These are phyloP conservation scores for Tenthredo mesomela DNA, from an alignment of 2,888 invertebrate species.

Conservation along the genomic window DNA sequence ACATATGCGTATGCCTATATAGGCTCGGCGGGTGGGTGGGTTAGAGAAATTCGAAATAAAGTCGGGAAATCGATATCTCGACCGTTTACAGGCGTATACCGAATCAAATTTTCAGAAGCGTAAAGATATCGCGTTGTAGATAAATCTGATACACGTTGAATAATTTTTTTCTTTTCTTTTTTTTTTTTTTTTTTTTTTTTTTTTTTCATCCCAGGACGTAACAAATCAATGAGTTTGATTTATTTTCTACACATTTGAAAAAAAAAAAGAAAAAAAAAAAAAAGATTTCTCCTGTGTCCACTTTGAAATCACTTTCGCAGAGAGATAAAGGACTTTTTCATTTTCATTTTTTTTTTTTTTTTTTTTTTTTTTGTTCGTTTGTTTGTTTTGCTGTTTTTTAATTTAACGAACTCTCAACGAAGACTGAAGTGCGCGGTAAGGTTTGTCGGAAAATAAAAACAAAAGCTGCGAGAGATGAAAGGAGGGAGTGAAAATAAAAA, in stretches of 20 bases:
- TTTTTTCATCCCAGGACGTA: background rate
- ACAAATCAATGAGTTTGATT: background rate
- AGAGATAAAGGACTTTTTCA: background rate
- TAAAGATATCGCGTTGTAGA: background rate
- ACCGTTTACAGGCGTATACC: background rate
- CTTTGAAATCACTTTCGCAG: background rate
- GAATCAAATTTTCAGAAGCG: slow-evolving; percentile 8
- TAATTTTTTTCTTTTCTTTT: background rate
- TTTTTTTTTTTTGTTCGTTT: background rate
- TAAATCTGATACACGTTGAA: background rate
- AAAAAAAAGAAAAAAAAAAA: too few species aligned
- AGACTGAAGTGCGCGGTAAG: background rate
- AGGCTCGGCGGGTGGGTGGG: background rate
- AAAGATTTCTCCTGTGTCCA: background rate
- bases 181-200: background rate
- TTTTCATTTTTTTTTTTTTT: background rate
- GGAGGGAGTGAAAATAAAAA: background rate
- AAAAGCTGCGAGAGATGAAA: background rate
- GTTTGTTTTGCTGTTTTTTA: background rate
- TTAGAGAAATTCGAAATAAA: slow-evolving; percentile 8
- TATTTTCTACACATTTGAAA: background rate
- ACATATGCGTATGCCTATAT: background rate
- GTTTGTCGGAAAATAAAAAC: background rate
- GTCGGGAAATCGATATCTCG: background rate
- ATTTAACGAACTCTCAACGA: background rate